Evolutionary conservation across 2,113 vertebrate species (phyloP), one percentile per base, ranked within the genome.

Genomic region (Calonectris borealis): DNA sequence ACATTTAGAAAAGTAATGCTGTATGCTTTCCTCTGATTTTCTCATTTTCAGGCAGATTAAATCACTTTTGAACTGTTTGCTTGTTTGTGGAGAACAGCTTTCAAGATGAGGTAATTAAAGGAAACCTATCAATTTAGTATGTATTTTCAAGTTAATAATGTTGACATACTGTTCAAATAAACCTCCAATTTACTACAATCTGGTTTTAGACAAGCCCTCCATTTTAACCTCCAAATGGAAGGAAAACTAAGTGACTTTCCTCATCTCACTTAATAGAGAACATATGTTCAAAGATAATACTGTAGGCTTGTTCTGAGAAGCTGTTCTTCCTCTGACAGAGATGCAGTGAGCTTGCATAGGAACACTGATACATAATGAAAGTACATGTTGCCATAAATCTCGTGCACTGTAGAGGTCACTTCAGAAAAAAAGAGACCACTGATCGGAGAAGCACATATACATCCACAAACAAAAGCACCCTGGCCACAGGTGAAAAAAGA

Each of bases 111-210:
- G 96, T 94, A 97, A 98, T 97, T 97, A 97, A 97, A 97, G 96
- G 90, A 98, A 97, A 96, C 71, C 90, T 97, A 98, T 97, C 96
- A 96, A 96, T 97, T 96, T 89, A 94, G 88, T 91, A 88, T 93
- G 83, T 94, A 94, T 96, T 94, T 96, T 95, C 79, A 95, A 98
- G 96, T 96, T 97, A 98, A 97, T 98, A 98, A 97, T 85, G 88
- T 96, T 98, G 96, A 97, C 97, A 97, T 96, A 94, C 92, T 96
- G 96, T 94, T 98, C 96, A 98, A 98, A 98, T 98, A 98, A 98
- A 94, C 75, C 83, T 96, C 97, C 93, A 95, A 97, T 97, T 98
- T 97, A 97, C 94, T 88, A 86, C 97, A 97, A 96, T 97, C 97
- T 98, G 97, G 92, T 98, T 98, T 98, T 88, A 97, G 96, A 97